Evolutionary conservation across 2,888 invertebrate species (phyloP), one percentile per base, ranked within the genome.

Genomic region (Clusia tigrina): DNA sequence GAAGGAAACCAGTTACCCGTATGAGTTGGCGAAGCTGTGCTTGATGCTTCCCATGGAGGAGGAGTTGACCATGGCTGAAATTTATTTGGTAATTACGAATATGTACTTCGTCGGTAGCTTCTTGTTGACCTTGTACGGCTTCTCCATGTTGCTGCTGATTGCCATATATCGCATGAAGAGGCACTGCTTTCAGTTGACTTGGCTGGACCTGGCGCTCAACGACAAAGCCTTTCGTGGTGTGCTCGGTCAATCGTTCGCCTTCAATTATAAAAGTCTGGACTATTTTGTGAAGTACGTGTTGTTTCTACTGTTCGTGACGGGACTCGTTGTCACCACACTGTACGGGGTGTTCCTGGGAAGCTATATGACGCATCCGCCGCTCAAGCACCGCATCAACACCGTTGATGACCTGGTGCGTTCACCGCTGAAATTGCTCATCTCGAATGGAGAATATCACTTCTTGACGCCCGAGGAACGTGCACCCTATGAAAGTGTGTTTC

Each of bases 21-120:
- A 56, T 20, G 67, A 66, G 48, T 26, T 69, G 23, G 18, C 25
- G 2, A 61, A 66, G 26, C 67, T 61, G 63, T 68, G 69, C 55
- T 9, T 68, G 0, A 53, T 69, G 25, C 32, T 69, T 32, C 69
- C 69, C 2, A 55, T 66, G n/a, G 69, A 68, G 22, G 37, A 56
- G 15, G 15, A 32, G 0, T n/a, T 67, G 15, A n/a, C 57, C 2
- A 32, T 60, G 0, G 52, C 48, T 1, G 56, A 68, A 9, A 9
- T 68, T 10, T 60, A 62, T 25, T 15, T 58, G 9, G 22, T n/a
- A 10, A 42, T 42, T 5, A 17, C 54, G 6, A 3, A 62, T 15
- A 60, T 53, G 0, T 10, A 60, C 2, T 48, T 64, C 20, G 60
- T 63, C 12, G 32, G 32, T 12, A 9, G 32, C 12, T 12, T 32